Conservation (phyloP, 2,797 vertebrate genomes). For the Xerus rutilus region DNA sequence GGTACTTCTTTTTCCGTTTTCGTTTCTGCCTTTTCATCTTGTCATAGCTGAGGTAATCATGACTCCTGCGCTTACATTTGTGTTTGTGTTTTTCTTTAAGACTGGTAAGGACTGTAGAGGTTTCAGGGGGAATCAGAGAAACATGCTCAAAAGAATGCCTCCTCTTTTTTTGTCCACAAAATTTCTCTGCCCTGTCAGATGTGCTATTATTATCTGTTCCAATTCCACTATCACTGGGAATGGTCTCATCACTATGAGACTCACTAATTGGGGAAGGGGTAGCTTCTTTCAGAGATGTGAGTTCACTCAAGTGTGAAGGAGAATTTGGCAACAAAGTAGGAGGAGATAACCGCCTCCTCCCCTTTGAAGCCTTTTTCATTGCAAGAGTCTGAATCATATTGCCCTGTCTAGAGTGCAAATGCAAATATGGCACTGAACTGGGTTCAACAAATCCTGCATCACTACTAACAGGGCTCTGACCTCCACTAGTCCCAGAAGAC, state of each 20-base stretch:
- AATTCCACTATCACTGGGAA: slow-evolving; percentile 96
- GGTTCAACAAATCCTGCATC: slow-evolving; percentile 97
- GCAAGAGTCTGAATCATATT: slow-evolving; percentile 91
- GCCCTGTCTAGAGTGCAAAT: slow-evolving; percentile 88
- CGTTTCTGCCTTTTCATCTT: slow-evolving; percentile 96
- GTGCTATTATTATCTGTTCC: slow-evolving; percentile 97
- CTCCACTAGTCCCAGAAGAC: slow-evolving; percentile 93
- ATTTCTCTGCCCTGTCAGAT: slow-evolving; percentile 94
- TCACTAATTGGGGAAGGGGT: slow-evolving; percentile 95
- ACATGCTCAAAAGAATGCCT: slow-evolving; percentile 94
- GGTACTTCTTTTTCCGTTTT: slow-evolving; percentile 98
- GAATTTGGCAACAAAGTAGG: slow-evolving; percentile 93
- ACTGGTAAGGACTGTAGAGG: slow-evolving; percentile 88
- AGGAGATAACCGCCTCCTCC: slow-evolving; percentile 90
- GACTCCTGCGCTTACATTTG: slow-evolving; percentile 94
- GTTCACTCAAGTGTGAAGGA: slow-evolving; percentile 94
- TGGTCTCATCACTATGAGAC: slow-evolving; percentile 95
- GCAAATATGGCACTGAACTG: slow-evolving; percentile 94
- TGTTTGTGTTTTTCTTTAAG: slow-evolving; percentile 98
- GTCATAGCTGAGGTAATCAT: slow-evolving; percentile 94
- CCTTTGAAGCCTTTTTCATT: slow-evolving; percentile 95
- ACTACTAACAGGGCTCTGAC: slow-evolving; percentile 95
- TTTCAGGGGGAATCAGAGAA: slow-evolving; percentile 88
- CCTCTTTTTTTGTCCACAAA: slow-evolving; percentile 92
- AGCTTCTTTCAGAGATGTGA: slow-evolving; percentile 93